A percentile compares a stretch with the other conserved stretches of the same genome.
phyloP scores from a whole-genome alignment of 2,113 vertebrate species.

The Fregetta grallaria region DNA sequence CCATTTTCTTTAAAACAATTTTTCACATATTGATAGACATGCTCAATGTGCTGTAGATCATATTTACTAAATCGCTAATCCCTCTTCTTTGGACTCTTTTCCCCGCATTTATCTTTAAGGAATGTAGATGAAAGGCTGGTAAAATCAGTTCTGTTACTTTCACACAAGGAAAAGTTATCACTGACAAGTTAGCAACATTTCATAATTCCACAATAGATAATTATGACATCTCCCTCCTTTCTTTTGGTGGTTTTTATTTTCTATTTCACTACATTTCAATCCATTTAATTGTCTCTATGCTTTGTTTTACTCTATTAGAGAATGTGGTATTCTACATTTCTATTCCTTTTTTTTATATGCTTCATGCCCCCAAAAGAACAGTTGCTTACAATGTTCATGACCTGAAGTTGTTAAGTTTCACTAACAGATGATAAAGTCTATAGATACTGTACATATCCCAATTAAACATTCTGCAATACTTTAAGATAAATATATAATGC shows the following conservation, averaged over 20 bases:
- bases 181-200: not conserved
- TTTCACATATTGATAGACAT: not conserved
- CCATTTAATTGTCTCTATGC: not conserved
- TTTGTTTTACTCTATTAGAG: not conserved
- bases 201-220: not conserved
- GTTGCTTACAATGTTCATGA: not conserved
- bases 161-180: not conserved
- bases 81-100: not conserved
- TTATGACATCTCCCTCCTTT: not conserved
- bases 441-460: not conserved
- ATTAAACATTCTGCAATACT: not conserved
- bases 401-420: not conserved
- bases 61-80: not conserved
- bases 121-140: not conserved
- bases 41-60: not conserved
- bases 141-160: not conserved
- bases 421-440: not conserved
- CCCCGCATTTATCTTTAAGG: not conserved
- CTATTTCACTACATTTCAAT: not conserved
- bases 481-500: not conserved
- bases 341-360: not conserved
- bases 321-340: not conserved
- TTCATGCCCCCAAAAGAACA: not conserved
- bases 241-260: not conserved
- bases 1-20: not conserved